Evolutionary conservation across 2,797 vertebrate species (phyloP).

Genomic region (Gallinago stenura): DNA sequence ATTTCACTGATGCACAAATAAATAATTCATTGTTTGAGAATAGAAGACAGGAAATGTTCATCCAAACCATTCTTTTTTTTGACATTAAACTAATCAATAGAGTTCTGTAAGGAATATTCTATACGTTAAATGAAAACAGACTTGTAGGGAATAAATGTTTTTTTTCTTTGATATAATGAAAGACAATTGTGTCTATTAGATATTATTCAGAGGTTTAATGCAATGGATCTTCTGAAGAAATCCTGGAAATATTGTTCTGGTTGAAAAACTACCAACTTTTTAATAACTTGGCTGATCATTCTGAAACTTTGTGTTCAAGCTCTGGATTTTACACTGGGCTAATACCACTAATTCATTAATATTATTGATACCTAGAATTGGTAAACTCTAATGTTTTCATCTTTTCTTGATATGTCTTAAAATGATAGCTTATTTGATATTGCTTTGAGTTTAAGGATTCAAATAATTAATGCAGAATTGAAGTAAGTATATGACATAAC

Average conservation of each 20-base stretch:
- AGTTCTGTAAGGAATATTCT: background rate
- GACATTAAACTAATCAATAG: background rate
- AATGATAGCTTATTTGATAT: background rate
- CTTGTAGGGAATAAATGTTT: background rate
- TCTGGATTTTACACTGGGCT: background rate
- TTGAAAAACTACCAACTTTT: background rate
- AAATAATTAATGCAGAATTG: background rate
- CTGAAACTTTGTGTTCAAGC: background rate
- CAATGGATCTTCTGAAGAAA: background rate
- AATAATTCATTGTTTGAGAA: background rate
- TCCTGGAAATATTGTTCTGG: background rate
- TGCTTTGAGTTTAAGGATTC: background rate
- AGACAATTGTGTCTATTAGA: background rate
- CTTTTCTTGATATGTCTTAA: background rate
- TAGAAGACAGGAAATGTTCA: background rate
- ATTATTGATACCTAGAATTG: background rate
- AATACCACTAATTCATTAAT: background rate
- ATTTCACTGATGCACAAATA: background rate
- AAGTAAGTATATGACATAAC: background rate
- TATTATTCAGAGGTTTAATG: background rate
- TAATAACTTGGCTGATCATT: background rate
- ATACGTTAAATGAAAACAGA: background rate
- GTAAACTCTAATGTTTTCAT: background rate
- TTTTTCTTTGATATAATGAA: background rate
- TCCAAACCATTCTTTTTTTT: background rate